phyloP scores from a whole-genome alignment of 1,140 invertebrate species.

The Cylas formicarius region DNA sequence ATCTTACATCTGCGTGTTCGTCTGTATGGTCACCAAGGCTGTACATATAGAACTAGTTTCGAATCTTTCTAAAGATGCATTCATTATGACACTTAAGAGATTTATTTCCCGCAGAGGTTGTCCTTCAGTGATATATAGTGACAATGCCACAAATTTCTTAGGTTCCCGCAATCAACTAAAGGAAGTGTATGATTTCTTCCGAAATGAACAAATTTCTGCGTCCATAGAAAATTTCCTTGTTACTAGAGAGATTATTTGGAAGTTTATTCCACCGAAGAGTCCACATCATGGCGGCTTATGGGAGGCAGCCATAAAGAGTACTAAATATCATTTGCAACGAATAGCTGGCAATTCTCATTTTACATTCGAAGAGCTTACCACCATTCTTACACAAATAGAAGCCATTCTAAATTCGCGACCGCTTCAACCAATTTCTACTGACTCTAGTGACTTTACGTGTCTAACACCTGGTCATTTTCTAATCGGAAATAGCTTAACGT shows the following conservation, averaged over 20 bases:
- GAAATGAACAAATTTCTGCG: background rate
- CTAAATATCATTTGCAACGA: constrained; percentile 33
- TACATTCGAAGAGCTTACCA: constrained; percentile 33
- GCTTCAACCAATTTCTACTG: constrained; percentile 27
- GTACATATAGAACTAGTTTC: constrained; percentile 36
- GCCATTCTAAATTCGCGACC: constrained; percentile 36
- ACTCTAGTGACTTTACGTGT: constrained; percentile 25
- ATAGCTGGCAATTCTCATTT: constrained; percentile 29
- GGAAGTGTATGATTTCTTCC: constrained; percentile 2
- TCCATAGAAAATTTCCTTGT: background rate
- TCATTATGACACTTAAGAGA: constrained; percentile 32
- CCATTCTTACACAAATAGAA: constrained; percentile 27
- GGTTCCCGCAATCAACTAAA: constrained; percentile 25
- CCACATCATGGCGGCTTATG: constrained; percentile 33
- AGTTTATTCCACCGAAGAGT: constrained; percentile 29
- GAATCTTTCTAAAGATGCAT: constrained; percentile 29
- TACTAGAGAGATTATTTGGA: constrained; percentile 15
- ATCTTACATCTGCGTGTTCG: constrained; percentile 27
- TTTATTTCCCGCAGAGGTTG: constrained; percentile 33
- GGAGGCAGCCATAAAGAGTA: constrained; percentile 30
- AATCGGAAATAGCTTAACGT: constrained; percentile 32
- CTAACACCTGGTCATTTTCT: constrained; percentile 42
- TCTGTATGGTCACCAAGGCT: constrained; percentile 35
- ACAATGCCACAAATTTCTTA: constrained; percentile 36
- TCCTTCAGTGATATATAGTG: constrained; percentile 23